Evolutionary conservation across 2,113 vertebrate genomes (phyloP).

Genomic region (Gymnocephalus cernua): DNA sequence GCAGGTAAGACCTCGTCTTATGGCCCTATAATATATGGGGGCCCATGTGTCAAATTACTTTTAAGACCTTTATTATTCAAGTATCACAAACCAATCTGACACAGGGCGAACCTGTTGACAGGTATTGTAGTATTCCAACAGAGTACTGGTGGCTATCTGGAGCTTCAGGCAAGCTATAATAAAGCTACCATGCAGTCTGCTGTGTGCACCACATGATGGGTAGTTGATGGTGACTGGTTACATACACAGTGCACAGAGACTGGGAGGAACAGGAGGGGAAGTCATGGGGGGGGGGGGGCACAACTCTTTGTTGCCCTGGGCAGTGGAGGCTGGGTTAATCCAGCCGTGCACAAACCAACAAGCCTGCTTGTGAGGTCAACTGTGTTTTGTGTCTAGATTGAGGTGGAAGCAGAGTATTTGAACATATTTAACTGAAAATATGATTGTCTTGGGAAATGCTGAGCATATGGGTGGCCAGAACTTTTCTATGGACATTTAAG

Average conservation of each 20-base stretch:
- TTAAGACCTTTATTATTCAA: neutral
- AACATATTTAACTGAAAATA: neutral
- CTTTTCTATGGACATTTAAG: neutral
- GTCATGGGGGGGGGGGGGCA: slow-evolving; percentile 1
- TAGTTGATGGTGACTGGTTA: slow-evolving; percentile 20
- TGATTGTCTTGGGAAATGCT: neutral
- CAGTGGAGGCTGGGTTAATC: neutral
- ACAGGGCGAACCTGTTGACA: neutral
- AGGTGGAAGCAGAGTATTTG: neutral
- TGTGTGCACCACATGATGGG: neutral
- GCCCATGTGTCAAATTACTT: neutral
- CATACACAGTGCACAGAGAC: neutral
- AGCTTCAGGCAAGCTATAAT: neutral
- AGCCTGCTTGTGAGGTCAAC: neutral
- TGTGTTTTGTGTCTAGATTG: neutral
- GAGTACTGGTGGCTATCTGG: neutral
- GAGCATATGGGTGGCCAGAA: neutral
- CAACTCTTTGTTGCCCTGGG: neutral
- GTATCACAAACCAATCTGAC: neutral
- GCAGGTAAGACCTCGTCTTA: too few species aligned
- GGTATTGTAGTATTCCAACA: neutral
- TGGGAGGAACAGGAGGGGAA: neutral
- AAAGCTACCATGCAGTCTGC: neutral
- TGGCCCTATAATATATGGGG: neutral
- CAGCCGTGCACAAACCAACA: slow-evolving; percentile 1